Evolutionary conservation across 2,888 invertebrate genomes (phyloP).

Genomic region (Apodemia zela): DNA sequence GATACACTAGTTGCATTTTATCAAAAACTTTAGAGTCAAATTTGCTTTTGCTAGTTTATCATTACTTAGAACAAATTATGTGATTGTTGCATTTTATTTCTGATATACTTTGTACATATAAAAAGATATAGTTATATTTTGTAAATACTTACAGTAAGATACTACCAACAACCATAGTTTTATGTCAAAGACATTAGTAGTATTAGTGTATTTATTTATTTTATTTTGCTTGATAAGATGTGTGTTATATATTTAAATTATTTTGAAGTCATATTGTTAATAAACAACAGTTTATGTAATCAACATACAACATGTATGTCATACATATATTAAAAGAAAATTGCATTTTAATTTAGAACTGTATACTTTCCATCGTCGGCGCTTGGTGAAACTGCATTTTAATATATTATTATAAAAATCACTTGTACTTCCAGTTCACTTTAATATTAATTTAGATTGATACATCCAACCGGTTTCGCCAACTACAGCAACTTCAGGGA

Average conservation of each 20-base stretch:
- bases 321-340: too few relatives aligned
- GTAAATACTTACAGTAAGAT: conserved; percentile 4
- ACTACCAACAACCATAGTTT: conserved; percentile 5
- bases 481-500: too few relatives aligned
- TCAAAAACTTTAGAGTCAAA: background rate
- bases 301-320: too few relatives aligned
- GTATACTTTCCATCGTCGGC: too few relatives aligned
- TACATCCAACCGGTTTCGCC: too few relatives aligned
- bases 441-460: too few relatives aligned
- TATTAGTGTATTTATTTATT: too few relatives aligned
- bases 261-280: background rate
- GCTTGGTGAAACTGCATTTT: too few relatives aligned
- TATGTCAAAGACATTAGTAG: background rate
- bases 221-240: background rate
- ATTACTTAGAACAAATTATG: background rate
- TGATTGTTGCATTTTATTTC: conserved; percentile 3
- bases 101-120: background rate
- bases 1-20: background rate
- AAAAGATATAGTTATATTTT: background rate
- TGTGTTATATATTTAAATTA: background rate
- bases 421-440: too few relatives aligned
- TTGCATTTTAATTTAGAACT: too few relatives aligned
- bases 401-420: too few relatives aligned
- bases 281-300: background rate
- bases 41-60: background rate